Evolutionary conservation across 2,888 invertebrate species (phyloP), one percentile per base, ranked within the genome.

Genomic region (Ennomos erosarius): DNA sequence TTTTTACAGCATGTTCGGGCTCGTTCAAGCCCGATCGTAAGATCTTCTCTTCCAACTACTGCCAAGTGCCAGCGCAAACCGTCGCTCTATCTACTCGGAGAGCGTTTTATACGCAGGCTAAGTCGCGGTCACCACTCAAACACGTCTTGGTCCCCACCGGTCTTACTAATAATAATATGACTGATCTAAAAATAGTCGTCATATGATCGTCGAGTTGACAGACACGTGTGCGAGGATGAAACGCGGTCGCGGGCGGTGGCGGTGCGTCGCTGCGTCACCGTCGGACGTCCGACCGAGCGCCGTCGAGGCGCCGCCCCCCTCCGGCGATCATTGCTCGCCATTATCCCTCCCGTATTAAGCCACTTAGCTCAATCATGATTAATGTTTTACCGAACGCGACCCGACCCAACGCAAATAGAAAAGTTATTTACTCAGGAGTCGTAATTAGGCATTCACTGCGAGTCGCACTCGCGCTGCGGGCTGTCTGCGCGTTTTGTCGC

Each of bases 351-450:
- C 85, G 88, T 92, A 92, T 92, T 92, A 88, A 92, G 91, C 92
- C 93, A 93, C 93, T 92, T 91, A 92, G 92, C 87, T 92, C 90
- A 90, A 91, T 92, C 92, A 92, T 93, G 93, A 93, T 93, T 93
- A 92, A 92, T 92, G 92, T 88, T 90, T 85, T 84, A 87, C 87
- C 87, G 88, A 88, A 90, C 85, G 84, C 87, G 82, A 84, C 83
- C 84, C 87, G 84, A 85, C 81, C 84, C 84, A 79, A 68, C 77
- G 88, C 87, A 90, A 91, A 91, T 90, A 92, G 89, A 90, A 91
- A 91, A 90, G 84, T 87, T 92, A 91, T 91, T 91, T 91, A 88
- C 91, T 87, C 84, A 75, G 39, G 55, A 65, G 81, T 80, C 88
- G 89, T 89, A 92, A 92, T 91, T 92, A 92, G 91, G 88, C 87